A percentile compares a stretch with the other conserved stretches of the same genome.
phyloP scores from a whole-genome alignment of 2,797 vertebrate species.

The Danionella dracula region DNA sequence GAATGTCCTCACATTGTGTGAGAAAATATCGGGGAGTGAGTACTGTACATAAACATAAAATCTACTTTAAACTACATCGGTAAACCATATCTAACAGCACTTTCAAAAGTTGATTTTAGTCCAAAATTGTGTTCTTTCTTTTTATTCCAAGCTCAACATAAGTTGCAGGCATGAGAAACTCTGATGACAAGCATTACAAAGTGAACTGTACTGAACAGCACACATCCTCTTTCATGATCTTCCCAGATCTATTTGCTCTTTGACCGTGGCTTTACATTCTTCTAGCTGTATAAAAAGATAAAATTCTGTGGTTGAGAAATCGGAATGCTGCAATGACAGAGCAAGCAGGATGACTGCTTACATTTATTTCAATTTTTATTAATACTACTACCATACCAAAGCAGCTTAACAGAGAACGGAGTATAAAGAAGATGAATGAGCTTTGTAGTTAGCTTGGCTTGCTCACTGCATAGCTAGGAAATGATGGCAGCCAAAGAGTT shows the following conservation, averaged over 20 bases:
- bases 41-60: not conserved
- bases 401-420: not conserved
- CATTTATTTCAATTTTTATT: not conserved
- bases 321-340: not conserved
- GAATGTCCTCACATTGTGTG: not conserved
- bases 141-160: conserved; percentile 24
- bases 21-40: not conserved
- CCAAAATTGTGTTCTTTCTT: not conserved
- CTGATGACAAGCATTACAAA: conserved; percentile 1
- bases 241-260: not conserved
- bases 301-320: not conserved
- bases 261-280: not conserved
- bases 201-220: not conserved
- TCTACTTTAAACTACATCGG: not conserved
- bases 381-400: too few species aligned
- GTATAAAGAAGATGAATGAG: not conserved
- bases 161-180: conserved; percentile 1
- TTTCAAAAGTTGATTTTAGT: conserved; percentile 13
- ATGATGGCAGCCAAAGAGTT: not conserved
- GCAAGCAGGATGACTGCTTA: not conserved
- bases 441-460: not conserved
- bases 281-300: not conserved
- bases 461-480: too few species aligned
- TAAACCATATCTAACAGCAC: not conserved
- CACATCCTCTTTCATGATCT: not conserved